These are phyloP conservation scores for Caerostris darwini DNA, from an alignment of 1,140 invertebrate genomes.

Conservation along the genomic window DNA sequence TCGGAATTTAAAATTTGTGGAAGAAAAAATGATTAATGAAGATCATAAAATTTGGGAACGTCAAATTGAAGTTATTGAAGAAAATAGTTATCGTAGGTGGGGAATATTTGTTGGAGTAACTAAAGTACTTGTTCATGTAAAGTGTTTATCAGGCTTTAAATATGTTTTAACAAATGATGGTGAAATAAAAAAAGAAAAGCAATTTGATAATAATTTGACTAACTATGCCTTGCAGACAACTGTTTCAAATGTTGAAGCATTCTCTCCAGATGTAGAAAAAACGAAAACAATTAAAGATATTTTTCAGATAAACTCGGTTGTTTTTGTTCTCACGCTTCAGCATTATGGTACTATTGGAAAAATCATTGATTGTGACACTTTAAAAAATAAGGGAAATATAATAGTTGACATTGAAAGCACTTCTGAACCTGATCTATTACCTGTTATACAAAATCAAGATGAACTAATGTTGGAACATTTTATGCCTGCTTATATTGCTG, in stretches of 20 bases:
- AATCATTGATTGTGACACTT: constrained; percentile 80
- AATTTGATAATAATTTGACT: constrained; percentile 85
- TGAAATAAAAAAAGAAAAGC: constrained; percentile 86
- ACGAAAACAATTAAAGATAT: constrained; percentile 86
- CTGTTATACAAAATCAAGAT: constrained; percentile 73
- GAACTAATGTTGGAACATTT: constrained; percentile 66
- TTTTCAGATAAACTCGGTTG: constrained; percentile 86
- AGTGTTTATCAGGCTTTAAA: constrained; percentile 87
- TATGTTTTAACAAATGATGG: constrained; percentile 83
- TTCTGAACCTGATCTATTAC: constrained; percentile 60
- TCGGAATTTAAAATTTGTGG: neutral
- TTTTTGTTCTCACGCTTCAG: constrained; percentile 90
- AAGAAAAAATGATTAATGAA: constrained; percentile 28
- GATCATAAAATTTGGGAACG: constrained; percentile 40
- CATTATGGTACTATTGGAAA: constrained; percentile 91
- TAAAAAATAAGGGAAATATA: constrained; percentile 43
- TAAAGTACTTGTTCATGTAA: constrained; percentile 88
- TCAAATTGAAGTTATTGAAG: constrained; percentile 54
- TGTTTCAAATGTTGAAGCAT: constrained; percentile 85
- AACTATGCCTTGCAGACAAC: constrained; percentile 88
- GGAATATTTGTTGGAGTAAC: constrained; percentile 89
- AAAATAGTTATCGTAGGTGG: constrained; percentile 82
- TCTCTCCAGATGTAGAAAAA: constrained; percentile 82
- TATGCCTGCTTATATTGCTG: constrained; percentile 80
- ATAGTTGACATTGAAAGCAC: constrained; percentile 39